phyloP scores from a whole-genome alignment of 1,140 invertebrate species.

The Augochlora pura region DNA sequence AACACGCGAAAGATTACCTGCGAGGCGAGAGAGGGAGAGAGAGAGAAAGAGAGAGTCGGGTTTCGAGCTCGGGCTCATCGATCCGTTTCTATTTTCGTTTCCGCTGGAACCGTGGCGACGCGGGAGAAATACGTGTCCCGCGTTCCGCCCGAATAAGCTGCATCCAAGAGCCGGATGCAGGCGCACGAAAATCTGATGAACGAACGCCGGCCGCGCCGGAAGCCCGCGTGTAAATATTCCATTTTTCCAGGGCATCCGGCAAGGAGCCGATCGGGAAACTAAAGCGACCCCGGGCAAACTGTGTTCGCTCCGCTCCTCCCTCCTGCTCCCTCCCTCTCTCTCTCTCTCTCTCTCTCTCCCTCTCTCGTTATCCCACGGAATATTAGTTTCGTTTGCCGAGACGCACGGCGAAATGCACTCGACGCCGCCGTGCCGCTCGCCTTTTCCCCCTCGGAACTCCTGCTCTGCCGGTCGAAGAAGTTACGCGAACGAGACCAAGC shows the following conservation, averaged over 20 bases:
- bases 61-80: no score
- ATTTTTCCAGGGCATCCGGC: conserved; percentile 19
- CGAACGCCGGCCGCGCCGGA: conserved; percentile 1
- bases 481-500: no score
- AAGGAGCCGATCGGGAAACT: conserved; percentile 37
- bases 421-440: conserved; percentile 25
- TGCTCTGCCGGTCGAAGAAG: background rate
- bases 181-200: no score
- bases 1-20: no score
- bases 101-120: no score
- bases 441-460: conserved; percentile 17
- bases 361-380: conserved; percentile 41
- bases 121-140: no score
- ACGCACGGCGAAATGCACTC: conserved; percentile 56
- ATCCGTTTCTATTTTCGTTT: no score
- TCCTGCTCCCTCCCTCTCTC: conserved; percentile 16
- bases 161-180: background rate
- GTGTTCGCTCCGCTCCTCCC: conserved; percentile 6
- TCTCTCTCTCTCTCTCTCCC: no score
- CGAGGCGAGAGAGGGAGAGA: no score
- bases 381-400: conserved; percentile 69
- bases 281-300: conserved; percentile 39
- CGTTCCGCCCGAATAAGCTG: background rate
- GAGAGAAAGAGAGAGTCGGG: no score
- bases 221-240: conserved; percentile 63